These are phyloP conservation scores for Syngnathus scovelli DNA, from an alignment of 2,113 vertebrate genomes.

Conservation along the genomic window DNA sequence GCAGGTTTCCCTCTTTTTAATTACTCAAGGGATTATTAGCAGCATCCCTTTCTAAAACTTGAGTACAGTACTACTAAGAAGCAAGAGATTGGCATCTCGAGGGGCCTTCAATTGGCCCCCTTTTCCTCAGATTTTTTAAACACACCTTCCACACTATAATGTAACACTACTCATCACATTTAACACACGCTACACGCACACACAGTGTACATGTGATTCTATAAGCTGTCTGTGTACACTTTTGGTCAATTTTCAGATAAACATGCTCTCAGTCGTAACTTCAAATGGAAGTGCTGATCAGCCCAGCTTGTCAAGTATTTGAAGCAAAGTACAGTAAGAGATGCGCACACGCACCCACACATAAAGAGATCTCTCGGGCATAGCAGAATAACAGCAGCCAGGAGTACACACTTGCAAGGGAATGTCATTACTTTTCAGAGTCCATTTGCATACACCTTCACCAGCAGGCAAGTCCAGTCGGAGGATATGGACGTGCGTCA, in stretches of 20 bases:
- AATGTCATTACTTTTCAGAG: conserved; percentile 15
- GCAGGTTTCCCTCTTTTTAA: not conserved
- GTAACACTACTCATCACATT: conserved; percentile 52
- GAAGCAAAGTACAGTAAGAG: conserved; percentile 56
- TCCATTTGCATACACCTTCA: conserved; percentile 54
- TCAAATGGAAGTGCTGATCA: conserved; percentile 56
- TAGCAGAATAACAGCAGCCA: conserved; percentile 24
- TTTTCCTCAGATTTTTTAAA: not conserved
- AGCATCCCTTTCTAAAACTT: conserved; percentile 19
- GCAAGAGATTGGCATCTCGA: conserved; percentile 11
- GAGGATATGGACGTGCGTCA: too few species aligned
- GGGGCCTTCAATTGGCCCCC: not conserved
- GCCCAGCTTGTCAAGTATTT: conserved; percentile 64
- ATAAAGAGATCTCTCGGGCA: conserved; percentile 36
- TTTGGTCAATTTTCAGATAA: conserved; percentile 53
- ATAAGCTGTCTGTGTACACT: conserved; percentile 23
- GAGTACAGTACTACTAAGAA: conserved; percentile 48
- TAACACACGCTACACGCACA: conserved; percentile 25
- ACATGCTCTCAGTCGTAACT: conserved; percentile 58
- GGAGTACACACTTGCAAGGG: conserved; percentile 41
- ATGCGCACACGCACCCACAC: conserved; percentile 30
- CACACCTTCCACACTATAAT: conserved; percentile 31
- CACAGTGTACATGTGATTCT: not conserved
- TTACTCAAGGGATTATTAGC: not conserved
- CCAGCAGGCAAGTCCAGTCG: conserved; percentile 38